Base-by-base conservation (phyloP, 1,140 invertebrate genomes). In the Cydia amplana region DNA sequence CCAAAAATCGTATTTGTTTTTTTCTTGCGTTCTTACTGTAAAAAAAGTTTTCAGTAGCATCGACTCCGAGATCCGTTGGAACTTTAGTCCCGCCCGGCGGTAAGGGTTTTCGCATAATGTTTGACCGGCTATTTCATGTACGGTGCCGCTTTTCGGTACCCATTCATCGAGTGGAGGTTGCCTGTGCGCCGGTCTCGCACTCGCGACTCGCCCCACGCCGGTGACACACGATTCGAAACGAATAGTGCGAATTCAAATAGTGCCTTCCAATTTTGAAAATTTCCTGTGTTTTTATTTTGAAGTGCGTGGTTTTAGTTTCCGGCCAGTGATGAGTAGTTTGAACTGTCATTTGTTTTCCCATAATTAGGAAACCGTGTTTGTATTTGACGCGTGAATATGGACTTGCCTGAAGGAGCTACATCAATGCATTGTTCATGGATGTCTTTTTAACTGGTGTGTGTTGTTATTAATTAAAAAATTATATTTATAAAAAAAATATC, bases 381-480 rank as follows among this genome's bases (percentile, higher is more conserved):
- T 85, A 83, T 60, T 60, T 60, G 20, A 60, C 80, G 84, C 77
- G 89, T 91, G 88, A 92, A 91, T 87, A 92, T 92, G 91, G 88
- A 91, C 91, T 92, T 92, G 85, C 84, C 81, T 82, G 78, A 82
- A 87, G 87, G 85, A 91, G 83, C 84, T 78, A 89, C 87, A 86
- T 91, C 91, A 91, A 92, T 92, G 91, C 88, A 78, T 88, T 92
- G 90, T 92, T 92, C 91, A 92, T 92, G 91, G 91, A 92, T 91
- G 91, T 91, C 89, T 88, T 91, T 90, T 91, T 91, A 91, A 91
- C 86, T 85, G 91, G 91, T 92, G 90, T 89, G 91, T 92, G 86
- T 84, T 83, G 4, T 55, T n/a, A 55, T 20, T 55, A 55, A 60
- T 23, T 60, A 49, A 2, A 23, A 60, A 7, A 60, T 4, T 16